phyloP scores from a whole-genome alignment of 2,113 vertebrate species.

The Peromyscus polionotus region DNA sequence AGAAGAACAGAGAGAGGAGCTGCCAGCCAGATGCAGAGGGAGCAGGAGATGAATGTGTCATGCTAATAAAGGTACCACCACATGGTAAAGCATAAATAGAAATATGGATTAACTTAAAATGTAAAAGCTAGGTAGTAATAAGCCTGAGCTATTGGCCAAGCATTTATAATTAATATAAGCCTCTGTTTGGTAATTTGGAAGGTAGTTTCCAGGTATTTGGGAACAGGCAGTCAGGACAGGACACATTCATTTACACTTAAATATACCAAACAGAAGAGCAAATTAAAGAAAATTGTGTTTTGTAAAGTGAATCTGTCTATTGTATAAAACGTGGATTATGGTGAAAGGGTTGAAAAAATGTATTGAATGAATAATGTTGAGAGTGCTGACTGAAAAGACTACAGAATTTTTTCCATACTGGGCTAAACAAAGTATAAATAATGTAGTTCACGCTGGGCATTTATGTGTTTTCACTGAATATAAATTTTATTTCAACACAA shows the following conservation, averaged over 20 bases:
- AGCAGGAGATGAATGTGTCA: too few species aligned
- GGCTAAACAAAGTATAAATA: background rate
- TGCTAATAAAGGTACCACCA: too few species aligned
- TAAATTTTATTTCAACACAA: background rate
- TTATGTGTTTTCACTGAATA: background rate
- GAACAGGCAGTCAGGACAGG: too few species aligned
- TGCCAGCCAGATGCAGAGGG: too few species aligned
- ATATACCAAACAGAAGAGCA: background rate
- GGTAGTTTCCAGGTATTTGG: too few species aligned
- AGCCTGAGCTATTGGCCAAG: too few species aligned
- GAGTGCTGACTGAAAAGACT: background rate
- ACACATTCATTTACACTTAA: background rate
- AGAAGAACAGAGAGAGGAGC: too few species aligned
- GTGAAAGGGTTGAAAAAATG: background rate
- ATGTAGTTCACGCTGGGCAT: background rate
- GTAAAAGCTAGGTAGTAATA: too few species aligned
- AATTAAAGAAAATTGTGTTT: background rate
- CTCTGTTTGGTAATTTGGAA: too few species aligned
- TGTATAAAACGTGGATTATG: background rate
- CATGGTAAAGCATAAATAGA: too few species aligned
- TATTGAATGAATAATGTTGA: conserved; percentile 8
- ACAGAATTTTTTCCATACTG: background rate
- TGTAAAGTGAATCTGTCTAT: background rate
- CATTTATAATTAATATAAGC: too few species aligned
- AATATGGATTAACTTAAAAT: too few species aligned